Evolutionary conservation across 2,797 vertebrate genomes (phyloP), one percentile per base, ranked within the genome.

Genomic region (Muraenolepis orangiensis): DNA sequence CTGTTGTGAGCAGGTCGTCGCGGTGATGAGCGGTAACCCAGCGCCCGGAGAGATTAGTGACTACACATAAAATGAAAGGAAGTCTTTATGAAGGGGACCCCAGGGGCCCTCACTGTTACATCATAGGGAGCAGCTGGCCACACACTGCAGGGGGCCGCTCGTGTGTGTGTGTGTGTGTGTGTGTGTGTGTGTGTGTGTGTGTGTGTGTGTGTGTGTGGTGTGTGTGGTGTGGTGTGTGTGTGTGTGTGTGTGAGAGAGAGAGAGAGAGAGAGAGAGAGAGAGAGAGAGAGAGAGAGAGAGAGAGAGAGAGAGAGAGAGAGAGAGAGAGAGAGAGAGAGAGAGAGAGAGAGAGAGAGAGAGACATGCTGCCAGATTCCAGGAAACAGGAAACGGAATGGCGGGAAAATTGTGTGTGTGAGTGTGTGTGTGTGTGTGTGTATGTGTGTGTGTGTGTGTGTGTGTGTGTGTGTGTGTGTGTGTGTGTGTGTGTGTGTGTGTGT

Each of bases 321-420:
- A 1, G 8, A 12, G 38, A 8, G 36, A 1, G 8, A 12, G 38
- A 8, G 36, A 1, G 8, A 12, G 38, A 8, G 36, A 1, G 8
- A 12, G 38, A 8, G 36, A 1, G 8, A 12, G 38, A 8, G 36
- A 1, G 8, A 12, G 38, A 8, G 38, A 14, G 38, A 36, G 70
- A 84, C 77, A 85, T 69, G 18, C 71, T 82, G 80, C 78, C 83
- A 86, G 82, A 87, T 88, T 89, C 86, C 82, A 86, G 87, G 87
- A 90, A 91, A 89, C 87, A 90, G 88, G 86, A 91, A 90, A 82
- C 85, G 75, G 72, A 82, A 72, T 90, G 86, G 90, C 87, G 87
- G 90, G 87, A 91, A 91, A 88, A 85, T 46, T 18, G n/a, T 14
- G 42, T 16, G 42, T 46, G 42, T 4, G 42, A 4, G 42, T 34